A percentile compares a stretch with the other conserved stretches of the same genome.
phyloP scores from a whole-genome alignment of 2,113 vertebrate species.

The Coptodon bakossiorum region DNA sequence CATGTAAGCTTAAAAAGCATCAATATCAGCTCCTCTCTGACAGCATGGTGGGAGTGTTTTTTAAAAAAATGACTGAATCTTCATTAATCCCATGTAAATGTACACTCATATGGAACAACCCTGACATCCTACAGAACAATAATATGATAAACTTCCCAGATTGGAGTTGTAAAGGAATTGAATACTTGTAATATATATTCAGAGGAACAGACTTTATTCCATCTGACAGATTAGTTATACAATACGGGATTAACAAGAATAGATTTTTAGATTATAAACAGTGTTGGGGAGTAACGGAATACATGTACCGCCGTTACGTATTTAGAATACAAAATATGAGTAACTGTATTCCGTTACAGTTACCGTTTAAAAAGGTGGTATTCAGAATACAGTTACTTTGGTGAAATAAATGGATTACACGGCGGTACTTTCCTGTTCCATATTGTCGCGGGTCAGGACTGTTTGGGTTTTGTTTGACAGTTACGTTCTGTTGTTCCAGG shows the following conservation, averaged over 20 bases:
- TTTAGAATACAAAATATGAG: no score
- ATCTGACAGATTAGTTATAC: background rate
- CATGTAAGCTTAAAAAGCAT: background rate
- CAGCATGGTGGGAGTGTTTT: background rate
- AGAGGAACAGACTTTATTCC: background rate
- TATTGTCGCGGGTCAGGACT: no score
- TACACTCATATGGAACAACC: background rate
- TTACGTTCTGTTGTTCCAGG: no score
- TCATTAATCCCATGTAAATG: background rate
- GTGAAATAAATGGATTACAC: no score
- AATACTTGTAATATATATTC: background rate
- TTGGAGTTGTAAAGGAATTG: background rate
- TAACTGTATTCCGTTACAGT: no score
- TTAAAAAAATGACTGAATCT: background rate
- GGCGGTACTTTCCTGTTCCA: no score
- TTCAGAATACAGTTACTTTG: no score
- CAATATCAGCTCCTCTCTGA: background rate
- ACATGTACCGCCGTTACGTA: no score
- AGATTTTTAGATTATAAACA: background rate
- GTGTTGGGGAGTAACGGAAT: no score
- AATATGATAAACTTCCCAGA: background rate
- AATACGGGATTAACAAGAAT: background rate
- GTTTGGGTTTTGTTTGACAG: no score
- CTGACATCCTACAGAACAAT: background rate
- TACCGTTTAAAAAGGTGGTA: no score